Evolutionary conservation across 2,113 vertebrate genomes (phyloP).

Genomic region (Pheucticus melanocephalus): DNA sequence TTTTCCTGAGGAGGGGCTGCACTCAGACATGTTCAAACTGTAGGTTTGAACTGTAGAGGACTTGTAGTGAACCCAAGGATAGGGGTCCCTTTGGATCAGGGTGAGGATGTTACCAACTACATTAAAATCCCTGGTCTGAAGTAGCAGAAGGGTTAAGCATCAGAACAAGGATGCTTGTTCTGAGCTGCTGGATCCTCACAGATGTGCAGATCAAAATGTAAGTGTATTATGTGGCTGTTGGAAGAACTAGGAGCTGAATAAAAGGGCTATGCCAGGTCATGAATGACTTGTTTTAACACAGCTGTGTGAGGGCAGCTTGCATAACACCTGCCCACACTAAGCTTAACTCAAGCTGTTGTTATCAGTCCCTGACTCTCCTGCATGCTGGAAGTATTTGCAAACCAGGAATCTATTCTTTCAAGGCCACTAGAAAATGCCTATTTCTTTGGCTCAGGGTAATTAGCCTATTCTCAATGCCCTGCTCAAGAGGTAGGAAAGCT

Average conservation of each 20-base stretch:
- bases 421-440: background rate
- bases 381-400: conserved; percentile 16
- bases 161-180: background rate
- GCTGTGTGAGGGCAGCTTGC: conserved; percentile 64
- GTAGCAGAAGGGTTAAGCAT: background rate
- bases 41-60: background rate
- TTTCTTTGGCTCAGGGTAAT: background rate
- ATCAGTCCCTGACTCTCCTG: conserved; percentile 24
- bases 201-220: background rate
- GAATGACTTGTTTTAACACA: conserved; percentile 42
- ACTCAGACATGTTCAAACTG: background rate
- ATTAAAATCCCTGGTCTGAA: background rate
- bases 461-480: background rate
- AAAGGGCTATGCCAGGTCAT: conserved; percentile 36
- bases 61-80: background rate
- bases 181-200: background rate
- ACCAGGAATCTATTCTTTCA: background rate
- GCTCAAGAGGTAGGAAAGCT: background rate
- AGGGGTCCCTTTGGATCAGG: background rate
- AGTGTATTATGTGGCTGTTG: background rate
- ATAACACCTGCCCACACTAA: conserved; percentile 62
- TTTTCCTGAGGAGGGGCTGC: background rate
- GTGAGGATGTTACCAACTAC: background rate
- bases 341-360: conserved; percentile 56
- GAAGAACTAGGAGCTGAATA: conserved; percentile 5